Evolutionary conservation across 2,113 vertebrate species (phyloP).

Genomic region (Cranoglanis bouderius): DNA sequence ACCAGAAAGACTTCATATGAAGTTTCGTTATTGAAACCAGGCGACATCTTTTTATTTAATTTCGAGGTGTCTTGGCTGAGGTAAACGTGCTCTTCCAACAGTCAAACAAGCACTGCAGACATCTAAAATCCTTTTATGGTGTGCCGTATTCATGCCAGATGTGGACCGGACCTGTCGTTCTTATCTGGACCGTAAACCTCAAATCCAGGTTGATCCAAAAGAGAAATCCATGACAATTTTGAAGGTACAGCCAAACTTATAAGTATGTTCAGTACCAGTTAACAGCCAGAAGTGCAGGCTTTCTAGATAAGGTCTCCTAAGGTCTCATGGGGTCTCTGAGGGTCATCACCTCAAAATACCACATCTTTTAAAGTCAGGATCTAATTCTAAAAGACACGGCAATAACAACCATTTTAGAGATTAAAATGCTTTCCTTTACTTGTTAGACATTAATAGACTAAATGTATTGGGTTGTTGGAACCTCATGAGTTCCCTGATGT

Average conservation of each 20-base stretch:
- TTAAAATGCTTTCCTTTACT: background rate
- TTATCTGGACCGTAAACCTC: background rate
- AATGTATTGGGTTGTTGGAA: background rate
- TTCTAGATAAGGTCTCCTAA: background rate
- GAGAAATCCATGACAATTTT: background rate
- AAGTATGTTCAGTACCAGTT: background rate
- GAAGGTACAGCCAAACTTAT: background rate
- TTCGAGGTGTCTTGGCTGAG: background rate
- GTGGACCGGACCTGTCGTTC: background rate
- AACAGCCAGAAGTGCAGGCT: background rate
- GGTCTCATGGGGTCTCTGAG: background rate
- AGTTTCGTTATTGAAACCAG: background rate
- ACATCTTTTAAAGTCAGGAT: background rate
- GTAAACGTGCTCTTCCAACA: background rate
- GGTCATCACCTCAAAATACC: background rate
- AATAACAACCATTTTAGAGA: background rate
- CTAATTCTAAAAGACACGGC: background rate
- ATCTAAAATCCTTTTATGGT: background rate
- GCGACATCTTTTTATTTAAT: background rate
- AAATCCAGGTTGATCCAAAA: background rate
- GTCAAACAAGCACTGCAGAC: background rate
- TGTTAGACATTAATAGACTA: background rate
- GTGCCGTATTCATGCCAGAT: background rate
- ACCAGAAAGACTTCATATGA: background rate
- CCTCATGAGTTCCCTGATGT: background rate